Evolutionary conservation across 2,888 invertebrate genomes (phyloP).

Genomic region (Fragum fragum): DNA sequence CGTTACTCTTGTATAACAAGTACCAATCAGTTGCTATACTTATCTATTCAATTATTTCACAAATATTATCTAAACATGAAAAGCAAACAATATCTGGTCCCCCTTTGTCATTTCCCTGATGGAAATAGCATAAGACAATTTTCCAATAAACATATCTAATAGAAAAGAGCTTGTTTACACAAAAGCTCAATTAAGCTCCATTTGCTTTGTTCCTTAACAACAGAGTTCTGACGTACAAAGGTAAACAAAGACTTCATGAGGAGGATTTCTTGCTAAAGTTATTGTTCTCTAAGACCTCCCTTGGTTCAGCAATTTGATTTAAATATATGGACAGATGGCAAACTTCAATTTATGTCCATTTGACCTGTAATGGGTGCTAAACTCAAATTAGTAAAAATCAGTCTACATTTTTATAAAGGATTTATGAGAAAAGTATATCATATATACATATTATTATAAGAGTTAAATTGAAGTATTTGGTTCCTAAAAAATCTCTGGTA

Average conservation of each 20-base stretch:
- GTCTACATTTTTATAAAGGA: too few species aligned
- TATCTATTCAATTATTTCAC: slow-evolving; percentile 9
- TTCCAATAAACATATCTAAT: slow-evolving; percentile 30
- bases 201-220: slow-evolving; percentile 43
- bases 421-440: not conserved
- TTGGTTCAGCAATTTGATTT: not conserved
- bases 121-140: slow-evolving; percentile 23
- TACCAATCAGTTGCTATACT: not conserved
- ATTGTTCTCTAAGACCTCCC: too few species aligned
- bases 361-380: too few species aligned
- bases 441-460: too few species aligned
- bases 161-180: slow-evolving; percentile 30
- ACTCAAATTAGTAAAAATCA: too few species aligned
- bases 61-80: slow-evolving; percentile 14
- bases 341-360: too few species aligned
- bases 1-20: too few species aligned
- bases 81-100: not conserved
- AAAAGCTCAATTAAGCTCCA: slow-evolving; percentile 24
- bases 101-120: slow-evolving; percentile 4
- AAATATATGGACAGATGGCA: not conserved
- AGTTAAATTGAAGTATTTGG: too few species aligned
- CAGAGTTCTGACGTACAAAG: slow-evolving; percentile 35
- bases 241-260: slow-evolving; percentile 35
- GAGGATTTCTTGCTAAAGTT: not conserved
- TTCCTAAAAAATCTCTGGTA: too few species aligned